phyloP scores from a whole-genome alignment of 2,113 vertebrate species.

The Chroicocephalus ridibundus region DNA sequence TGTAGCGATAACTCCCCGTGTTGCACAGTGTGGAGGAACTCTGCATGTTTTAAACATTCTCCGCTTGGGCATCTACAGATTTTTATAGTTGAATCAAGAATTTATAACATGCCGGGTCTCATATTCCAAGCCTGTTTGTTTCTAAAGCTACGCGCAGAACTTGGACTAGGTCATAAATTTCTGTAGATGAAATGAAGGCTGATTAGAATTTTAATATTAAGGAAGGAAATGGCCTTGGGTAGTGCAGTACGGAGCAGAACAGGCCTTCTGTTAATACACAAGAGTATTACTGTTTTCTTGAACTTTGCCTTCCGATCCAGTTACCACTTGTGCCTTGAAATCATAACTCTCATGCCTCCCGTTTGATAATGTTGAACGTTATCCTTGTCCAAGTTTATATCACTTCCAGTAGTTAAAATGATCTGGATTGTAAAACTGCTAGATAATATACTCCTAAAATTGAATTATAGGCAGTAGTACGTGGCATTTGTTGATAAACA shows the following conservation, averaged over 20 bases:
- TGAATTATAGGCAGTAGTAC: background rate
- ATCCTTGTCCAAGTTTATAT: background rate
- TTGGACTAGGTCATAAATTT: background rate
- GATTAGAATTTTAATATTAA: conserved; percentile 46
- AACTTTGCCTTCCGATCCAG: conserved; percentile 51
- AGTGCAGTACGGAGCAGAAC: conserved; percentile 4
- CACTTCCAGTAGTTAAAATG: background rate
- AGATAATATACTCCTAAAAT: background rate
- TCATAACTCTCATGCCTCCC: background rate
- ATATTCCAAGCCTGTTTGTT: conserved; percentile 5
- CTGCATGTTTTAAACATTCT: background rate
- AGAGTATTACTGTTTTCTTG: conserved; percentile 42
- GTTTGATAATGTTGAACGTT: background rate
- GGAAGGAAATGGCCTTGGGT: conserved; percentile 59
- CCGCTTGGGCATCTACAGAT: background rate
- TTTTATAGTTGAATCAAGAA: background rate
- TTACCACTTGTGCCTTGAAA: conserved; percentile 32
- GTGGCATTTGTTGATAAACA: background rate
- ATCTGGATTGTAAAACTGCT: background rate
- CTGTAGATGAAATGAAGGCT: conserved; percentile 31
- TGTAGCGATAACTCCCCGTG: background rate
- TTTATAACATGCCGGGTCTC: background rate
- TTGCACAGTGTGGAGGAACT: background rate
- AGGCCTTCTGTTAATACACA: conserved; percentile 45
- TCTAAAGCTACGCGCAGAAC: background rate